phyloP scores from a whole-genome alignment of 64 coral and sea anemone species.

The Hydrozoanthus tunicans region DNA sequence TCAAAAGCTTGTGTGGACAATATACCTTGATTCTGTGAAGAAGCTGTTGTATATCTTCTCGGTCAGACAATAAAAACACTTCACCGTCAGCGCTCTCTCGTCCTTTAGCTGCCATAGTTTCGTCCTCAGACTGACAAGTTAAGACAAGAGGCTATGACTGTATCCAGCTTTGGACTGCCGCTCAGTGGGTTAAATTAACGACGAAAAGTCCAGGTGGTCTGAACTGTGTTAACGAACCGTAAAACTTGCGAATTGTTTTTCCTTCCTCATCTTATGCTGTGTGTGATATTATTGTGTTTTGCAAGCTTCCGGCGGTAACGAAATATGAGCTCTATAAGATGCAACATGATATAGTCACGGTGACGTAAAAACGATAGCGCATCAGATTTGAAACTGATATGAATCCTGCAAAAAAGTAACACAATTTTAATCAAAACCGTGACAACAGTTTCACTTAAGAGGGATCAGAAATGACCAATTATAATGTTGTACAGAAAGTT shows the following conservation, averaged over 20 bases:
- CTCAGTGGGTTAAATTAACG: background rate
- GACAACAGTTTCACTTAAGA: no score
- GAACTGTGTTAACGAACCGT: background rate
- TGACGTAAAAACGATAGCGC: no score
- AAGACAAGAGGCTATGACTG: background rate
- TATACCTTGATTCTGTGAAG: conserved; percentile 50
- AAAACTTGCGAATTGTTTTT: background rate
- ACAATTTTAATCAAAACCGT: no score
- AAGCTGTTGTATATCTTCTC: conserved; percentile 39
- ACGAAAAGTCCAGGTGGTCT: background rate
- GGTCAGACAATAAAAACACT: background rate
- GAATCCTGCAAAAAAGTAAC: no score
- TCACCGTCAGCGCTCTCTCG: background rate
- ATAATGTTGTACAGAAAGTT: background rate
- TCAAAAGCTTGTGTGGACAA: background rate
- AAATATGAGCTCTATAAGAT: background rate
- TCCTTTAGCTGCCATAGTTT: background rate
- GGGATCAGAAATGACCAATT: no score
- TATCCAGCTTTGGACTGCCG: background rate
- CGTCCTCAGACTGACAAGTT: background rate
- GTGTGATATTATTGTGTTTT: background rate
- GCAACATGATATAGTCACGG: no score
- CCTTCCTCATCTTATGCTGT: background rate
- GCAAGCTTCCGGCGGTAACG: background rate
- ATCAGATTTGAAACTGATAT: no score